phyloP scores from a whole-genome alignment of 2,888 invertebrate species.

The Microdon myrmicae region DNA sequence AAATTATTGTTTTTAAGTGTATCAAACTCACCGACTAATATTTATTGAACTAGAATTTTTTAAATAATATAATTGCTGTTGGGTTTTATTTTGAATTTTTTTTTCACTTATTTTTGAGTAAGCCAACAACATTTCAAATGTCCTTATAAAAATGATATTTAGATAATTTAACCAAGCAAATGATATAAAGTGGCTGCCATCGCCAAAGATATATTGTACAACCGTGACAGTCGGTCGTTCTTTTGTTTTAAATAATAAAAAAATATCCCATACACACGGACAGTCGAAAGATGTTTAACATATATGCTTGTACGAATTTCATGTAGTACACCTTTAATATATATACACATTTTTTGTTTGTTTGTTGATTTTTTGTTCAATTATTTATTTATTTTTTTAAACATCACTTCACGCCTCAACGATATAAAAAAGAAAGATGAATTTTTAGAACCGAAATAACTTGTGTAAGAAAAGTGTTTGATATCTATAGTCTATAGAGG shows the following conservation, averaged over 20 bases:
- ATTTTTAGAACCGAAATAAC: constrained; percentile 6
- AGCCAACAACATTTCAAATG: too few relatives aligned
- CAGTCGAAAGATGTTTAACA: constrained; percentile 21
- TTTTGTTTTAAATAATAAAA: constrained; percentile 37
- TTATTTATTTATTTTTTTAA: constrained; percentile 2
- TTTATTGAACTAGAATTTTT: too few relatives aligned
- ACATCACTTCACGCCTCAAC: background rate
- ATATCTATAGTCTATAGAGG: constrained; percentile 11
- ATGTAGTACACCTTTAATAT: constrained; percentile 13
- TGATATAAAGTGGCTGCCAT: constrained; percentile 36
- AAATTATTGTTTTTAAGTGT: too few relatives aligned
- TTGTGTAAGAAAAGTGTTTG: constrained; percentile 16
- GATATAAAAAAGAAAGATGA: constrained; percentile 6
- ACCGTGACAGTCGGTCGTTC: constrained; percentile 44
- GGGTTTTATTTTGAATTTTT: too few relatives aligned
- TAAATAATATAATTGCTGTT: too few relatives aligned
- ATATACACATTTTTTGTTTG: too few relatives aligned
- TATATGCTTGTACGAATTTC: background rate
- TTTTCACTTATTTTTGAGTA: too few relatives aligned
- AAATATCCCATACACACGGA: constrained; percentile 40
- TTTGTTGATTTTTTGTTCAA: too few relatives aligned
- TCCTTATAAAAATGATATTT: constrained; percentile 31
- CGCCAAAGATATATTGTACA: constrained; percentile 18
- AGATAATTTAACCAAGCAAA: constrained; percentile 29
- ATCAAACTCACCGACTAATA: too few relatives aligned